These are phyloP conservation scores for Pavo muticus DNA, from an alignment of 2,113 vertebrate genomes.

Conservation along the genomic window DNA sequence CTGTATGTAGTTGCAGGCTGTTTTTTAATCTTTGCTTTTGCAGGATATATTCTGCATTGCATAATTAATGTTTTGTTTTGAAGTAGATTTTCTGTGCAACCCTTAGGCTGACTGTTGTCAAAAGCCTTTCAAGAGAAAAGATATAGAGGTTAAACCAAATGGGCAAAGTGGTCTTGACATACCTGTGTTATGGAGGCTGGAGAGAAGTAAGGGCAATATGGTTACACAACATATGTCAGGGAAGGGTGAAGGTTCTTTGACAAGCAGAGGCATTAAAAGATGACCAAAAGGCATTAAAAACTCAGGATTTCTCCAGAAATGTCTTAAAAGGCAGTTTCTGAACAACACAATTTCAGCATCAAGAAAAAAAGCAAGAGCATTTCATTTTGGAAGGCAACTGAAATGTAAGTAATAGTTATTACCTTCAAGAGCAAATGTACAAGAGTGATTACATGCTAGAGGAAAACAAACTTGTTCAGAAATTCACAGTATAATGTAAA, in stretches of 20 bases:
- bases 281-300: neutral
- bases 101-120: neutral
- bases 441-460: neutral
- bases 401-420: neutral
- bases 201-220: neutral
- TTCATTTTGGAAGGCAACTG: neutral
- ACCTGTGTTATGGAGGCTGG: neutral
- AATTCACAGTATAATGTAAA: neutral
- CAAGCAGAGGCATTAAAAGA: neutral
- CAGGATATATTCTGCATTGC: neutral
- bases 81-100: neutral
- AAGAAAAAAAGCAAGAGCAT: neutral
- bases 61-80: neutral
- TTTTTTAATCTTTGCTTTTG: neutral
- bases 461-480: neutral
- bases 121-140: neutral
- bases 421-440: neutral
- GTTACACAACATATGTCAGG: rapidly evolving
- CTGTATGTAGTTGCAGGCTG: neutral
- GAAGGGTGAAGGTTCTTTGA: neutral
- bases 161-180: neutral
- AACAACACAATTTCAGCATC: neutral
- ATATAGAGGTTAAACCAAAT: neutral
- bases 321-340: neutral
- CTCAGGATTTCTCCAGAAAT: neutral